Base-by-base conservation (phyloP, 2,888 invertebrate species). In the Halictus ligatus region DNA sequence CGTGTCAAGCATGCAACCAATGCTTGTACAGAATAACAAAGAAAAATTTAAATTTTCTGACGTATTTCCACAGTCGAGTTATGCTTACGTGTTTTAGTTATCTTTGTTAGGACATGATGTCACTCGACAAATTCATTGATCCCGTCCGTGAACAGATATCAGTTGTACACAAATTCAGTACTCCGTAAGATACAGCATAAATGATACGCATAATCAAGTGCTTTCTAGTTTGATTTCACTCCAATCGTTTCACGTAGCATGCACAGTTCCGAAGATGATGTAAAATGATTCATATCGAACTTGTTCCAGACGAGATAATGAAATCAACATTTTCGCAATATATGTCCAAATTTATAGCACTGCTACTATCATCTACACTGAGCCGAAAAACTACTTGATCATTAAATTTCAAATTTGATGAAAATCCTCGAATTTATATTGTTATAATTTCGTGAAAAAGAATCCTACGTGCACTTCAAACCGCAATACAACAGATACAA, bases 1-100 rank as follows among this genome's bases (percentile, higher is more conserved):
- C 78, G 84, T 83, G 84, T 29, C 8, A 15, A 71, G 69, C 83
- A 84, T 75, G 77, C 69, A 64, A 5, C 4, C 25, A 21, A 60
- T 46, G 15, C 21, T 58, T 67, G 12, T 15, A 18, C 71, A n/a
- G 21, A 69, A 75, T 58, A 78, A 67, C 15, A 6, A 13, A 25
- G 13, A 64, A 25, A n/a, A 40, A 69, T 78, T 75, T 35, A 48
- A 12, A 50, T 82, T 82, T 21, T 7, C 18, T 35, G 46, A 25
- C 15, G 15, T 48, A 10, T 10, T 40, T 15, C 4, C 40, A 18
- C 18, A 48, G 54, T 64, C 50, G 48, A 76, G 13, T 54, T 15
- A 25, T 35, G 8, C 12, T 5, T 60, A 25, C 25, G 8, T 29
- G 21, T 58, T 35, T 46, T 5, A 8, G 69, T 71, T 74, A 75